These are phyloP conservation scores for Atta cephalotes DNA, from an alignment of 1,140 invertebrate species.

Conservation along the genomic window DNA sequence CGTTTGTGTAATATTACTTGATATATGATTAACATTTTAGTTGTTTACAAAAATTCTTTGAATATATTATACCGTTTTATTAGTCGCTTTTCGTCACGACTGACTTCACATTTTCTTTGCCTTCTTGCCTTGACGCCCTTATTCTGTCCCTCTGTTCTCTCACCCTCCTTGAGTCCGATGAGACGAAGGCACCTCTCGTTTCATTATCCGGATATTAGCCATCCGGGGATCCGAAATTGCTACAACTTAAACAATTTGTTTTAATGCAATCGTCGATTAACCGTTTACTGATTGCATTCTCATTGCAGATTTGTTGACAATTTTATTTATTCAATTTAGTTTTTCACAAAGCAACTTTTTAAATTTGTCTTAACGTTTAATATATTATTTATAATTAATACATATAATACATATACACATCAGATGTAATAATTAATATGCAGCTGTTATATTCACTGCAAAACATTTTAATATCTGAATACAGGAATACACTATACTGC, in stretches of 20 bases:
- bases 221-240: constrained; percentile 85
- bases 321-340: constrained; percentile 21
- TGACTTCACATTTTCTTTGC: constrained; percentile 72
- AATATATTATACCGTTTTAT: constrained; percentile 84
- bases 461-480: constrained; percentile 2
- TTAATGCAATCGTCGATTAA: constrained; percentile 84
- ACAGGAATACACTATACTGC: not conserved
- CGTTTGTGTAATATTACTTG: not conserved
- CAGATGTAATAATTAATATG: not conserved
- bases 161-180: constrained; percentile 69
- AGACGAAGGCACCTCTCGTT: constrained; percentile 80
- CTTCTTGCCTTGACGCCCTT: constrained; percentile 65
- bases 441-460: not conserved
- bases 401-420: not conserved
- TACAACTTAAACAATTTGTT: constrained; percentile 86
- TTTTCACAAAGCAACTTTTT: not conserved
- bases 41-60: constrained; percentile 79
- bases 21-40: constrained; percentile 66
- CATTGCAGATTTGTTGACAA: constrained; percentile 46
- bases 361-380: not conserved
- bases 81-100: constrained; percentile 80
- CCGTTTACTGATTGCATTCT: constrained; percentile 70
- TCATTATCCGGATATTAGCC: constrained; percentile 86
- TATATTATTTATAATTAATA: not conserved
- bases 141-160: constrained; percentile 72